Percentiles rank a stretch among this genome's conserved stretches.
Evolutionary conservation across 1,140 invertebrate species (phyloP).

Genomic region (Halesus radiatus): DNA sequence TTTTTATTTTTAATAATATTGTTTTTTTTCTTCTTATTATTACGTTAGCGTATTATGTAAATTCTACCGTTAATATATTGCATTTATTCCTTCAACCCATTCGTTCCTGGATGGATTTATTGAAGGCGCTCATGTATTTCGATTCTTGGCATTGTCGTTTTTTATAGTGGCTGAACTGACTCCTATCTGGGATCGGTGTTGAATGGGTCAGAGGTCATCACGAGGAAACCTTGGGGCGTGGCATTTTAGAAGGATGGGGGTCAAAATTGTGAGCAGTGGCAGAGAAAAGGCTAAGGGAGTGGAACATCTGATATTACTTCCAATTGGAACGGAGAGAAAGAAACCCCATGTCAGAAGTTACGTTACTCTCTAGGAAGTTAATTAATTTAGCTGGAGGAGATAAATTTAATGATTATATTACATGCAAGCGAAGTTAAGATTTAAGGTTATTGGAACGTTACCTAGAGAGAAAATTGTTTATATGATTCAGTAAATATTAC

Average conservation of each 20-base stretch:
- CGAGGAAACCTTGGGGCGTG: conserved; percentile 45
- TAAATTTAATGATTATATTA: too few relatives aligned
- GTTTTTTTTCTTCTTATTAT: too few relatives aligned
- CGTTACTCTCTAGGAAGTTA: too few relatives aligned
- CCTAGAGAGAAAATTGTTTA: too few relatives aligned
- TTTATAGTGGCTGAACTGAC: conserved; percentile 50
- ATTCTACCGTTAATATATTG: not conserved
- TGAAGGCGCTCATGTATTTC: conserved; percentile 48
- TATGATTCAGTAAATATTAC: too few relatives aligned
- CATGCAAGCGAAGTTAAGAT: too few relatives aligned
- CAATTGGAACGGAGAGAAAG: conserved; percentile 25
- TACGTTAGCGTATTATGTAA: not conserved
- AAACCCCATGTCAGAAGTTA: too few relatives aligned
- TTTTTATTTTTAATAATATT: too few relatives aligned
- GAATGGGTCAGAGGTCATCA: conserved; percentile 55
- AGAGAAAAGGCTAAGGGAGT: conserved; percentile 18
- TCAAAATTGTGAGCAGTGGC: conserved; percentile 37
- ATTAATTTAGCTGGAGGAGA: too few relatives aligned
- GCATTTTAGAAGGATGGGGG: conserved; percentile 36
- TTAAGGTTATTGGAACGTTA: too few relatives aligned
- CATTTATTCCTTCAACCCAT: not conserved
- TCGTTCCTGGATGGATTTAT: conserved; percentile 37
- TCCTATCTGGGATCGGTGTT: conserved; percentile 56
- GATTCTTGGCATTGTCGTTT: conserved; percentile 51
- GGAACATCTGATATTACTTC: conserved; percentile 25